A percentile compares a stretch with the other conserved stretches of the same genome.
Evolutionary conservation across 2,113 vertebrate species (phyloP).

Genomic region (Platichthys flesus): DNA sequence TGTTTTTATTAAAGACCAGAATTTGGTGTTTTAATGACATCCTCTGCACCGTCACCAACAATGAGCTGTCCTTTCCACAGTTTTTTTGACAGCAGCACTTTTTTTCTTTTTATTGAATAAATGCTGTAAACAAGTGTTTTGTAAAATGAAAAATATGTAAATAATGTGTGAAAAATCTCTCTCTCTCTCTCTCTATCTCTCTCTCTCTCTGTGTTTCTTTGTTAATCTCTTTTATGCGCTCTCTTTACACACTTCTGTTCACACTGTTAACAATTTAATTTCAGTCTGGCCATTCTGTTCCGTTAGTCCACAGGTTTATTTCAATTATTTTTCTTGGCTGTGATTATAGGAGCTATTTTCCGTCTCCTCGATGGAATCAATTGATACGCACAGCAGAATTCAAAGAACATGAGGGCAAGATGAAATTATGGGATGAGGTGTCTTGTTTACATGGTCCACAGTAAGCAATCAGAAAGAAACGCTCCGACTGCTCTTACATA

Average conservation of each 20-base stretch:
- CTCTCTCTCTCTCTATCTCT: not conserved
- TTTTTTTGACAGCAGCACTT: too few species aligned
- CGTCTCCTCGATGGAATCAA: slow-evolving; percentile 10
- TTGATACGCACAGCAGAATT: slow-evolving; percentile 6
- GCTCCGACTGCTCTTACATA: not conserved
- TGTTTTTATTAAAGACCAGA: too few species aligned
- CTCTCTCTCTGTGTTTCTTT: not conserved
- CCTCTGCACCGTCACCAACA: too few species aligned
- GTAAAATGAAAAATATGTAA: too few species aligned
- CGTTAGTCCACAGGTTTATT: not conserved
- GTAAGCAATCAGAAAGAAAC: slow-evolving; percentile 8
- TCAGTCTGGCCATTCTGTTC: not conserved
- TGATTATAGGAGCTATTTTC: not conserved
- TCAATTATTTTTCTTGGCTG: not conserved
- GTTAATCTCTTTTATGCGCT: slow-evolving; percentile 4
- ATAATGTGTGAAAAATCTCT: too few species aligned
- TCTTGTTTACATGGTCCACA: slow-evolving; percentile 15
- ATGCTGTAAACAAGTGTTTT: too few species aligned
- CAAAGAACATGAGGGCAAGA: slow-evolving; percentile 4
- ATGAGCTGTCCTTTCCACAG: too few species aligned
- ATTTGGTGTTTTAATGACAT: too few species aligned
- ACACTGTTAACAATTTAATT: slow-evolving; percentile 15
- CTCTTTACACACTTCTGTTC: slow-evolving; percentile 1
- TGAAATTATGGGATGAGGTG: slow-evolving; percentile 13
- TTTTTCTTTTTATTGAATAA: too few species aligned